Evolutionary conservation across 2,113 vertebrate species (phyloP), one percentile per base, ranked within the genome.

Genomic region (Electrona antarctica): DNA sequence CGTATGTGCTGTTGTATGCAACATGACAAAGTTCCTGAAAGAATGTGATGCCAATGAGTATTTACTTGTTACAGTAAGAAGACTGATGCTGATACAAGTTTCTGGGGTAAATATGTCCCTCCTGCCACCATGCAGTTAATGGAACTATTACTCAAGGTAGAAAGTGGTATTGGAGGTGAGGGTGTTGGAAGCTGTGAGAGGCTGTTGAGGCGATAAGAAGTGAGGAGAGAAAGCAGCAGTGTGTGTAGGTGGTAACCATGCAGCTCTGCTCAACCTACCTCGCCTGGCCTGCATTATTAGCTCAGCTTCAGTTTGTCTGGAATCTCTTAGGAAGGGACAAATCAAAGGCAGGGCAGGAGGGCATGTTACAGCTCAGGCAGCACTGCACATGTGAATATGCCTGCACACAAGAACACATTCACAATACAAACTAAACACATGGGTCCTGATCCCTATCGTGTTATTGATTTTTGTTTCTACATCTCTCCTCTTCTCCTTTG

Each of bases 271-370:
- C 66, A 61, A 74, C 80, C 70, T 76, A 70, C 84, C 80, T 84
- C 64, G 74, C 72, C 2, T 10, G 60, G 60, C 64, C 28, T 45
- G 76, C 76, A 68, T 88, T 41, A 41, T 41, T 87, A 84, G 77
- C 78, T 78, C 33, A 41, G 33, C 33, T 6, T 41, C 77, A 75
- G 70, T 78, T 82, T 84, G 81, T 89, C 69, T 83, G 86, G 83
- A 87, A 81, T 82, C 82, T 89, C 85, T 67, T 11, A 83, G 82
- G 80, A 90, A 87, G 88, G 88, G 87, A 91, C 82, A 85, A 85
- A 92, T 92, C 84, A 93, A 91, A 93, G 88, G 15, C 85, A 60
- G 66, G 84, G 80, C 88, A 86, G 69, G 59, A 72, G 85, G 87
- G 87, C 15, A 82, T 71, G 66, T 49, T 76, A 73, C 73, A 79